These are phyloP conservation scores for Drosophila melanogaster DNA, from an alignment of 1,140 invertebrate genomes.

Conservation along the genomic window DNA sequence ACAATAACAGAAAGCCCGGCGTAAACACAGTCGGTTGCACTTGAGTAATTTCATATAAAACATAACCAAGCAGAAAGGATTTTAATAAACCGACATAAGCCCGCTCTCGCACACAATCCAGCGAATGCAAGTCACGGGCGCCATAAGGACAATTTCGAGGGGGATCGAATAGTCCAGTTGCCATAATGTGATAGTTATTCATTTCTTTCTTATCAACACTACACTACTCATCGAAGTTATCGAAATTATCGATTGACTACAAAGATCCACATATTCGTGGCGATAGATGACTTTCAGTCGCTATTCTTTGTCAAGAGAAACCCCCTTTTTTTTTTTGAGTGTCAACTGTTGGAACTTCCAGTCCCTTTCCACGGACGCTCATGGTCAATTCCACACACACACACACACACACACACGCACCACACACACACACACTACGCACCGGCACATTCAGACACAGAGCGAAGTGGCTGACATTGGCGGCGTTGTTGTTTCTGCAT, in stretches of 20 bases:
- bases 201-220: too few relatives aligned
- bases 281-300: neutral
- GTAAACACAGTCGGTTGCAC: conserved; percentile 80
- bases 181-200: too few relatives aligned
- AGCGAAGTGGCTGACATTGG: conserved; percentile 63
- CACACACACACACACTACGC: neutral
- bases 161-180: neutral
- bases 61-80: conserved; percentile 83
- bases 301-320: neutral
- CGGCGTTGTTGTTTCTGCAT: conserved; percentile 53
- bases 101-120: conserved; percentile 35
- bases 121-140: conserved; percentile 16
- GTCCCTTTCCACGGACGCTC: conserved; percentile 22
- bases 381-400: conserved; percentile 3
- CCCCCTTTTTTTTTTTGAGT: neutral
- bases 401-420: conserved; percentile 6
- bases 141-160: neutral
- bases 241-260: neutral
- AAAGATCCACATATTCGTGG: neutral
- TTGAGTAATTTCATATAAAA: conserved; percentile 84
- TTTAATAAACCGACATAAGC: conserved; percentile 82
- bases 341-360: neutral
- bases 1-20: conserved; percentile 43
- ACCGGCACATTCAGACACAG: conserved; percentile 9
- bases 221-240: neutral